These are phyloP conservation scores for Ciona savignyi DNA, from an alignment of 23 tunicate species.

Conservation along the genomic window DNA sequence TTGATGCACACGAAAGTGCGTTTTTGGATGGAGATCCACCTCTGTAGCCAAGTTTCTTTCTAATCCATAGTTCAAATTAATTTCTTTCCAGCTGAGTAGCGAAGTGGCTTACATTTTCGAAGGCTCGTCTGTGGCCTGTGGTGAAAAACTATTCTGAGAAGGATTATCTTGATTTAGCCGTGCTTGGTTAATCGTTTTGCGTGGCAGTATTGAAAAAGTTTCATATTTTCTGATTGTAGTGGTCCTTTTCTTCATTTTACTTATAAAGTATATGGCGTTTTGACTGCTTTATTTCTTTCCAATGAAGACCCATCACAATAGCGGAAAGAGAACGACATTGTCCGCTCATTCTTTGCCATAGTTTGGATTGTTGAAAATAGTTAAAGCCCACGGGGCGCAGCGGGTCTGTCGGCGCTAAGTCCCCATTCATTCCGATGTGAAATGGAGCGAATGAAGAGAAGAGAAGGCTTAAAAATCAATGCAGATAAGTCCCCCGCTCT, in stretches of 20 bases:
- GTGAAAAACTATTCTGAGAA: neutral
- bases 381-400: neutral
- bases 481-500: neutral
- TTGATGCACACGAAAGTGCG: neutral
- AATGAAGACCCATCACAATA: no score
- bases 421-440: constrained; percentile 6
- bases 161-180: neutral
- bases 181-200: neutral
- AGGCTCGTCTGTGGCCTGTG: neutral
- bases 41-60: neutral
- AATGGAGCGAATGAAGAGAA: constrained; percentile 9
- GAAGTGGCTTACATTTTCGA: neutral
- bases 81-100: constrained; percentile 14
- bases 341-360: neutral
- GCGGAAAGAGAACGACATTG: neutral
- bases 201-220: no score
- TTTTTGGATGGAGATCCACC: neutral
- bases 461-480: constrained; percentile 3
- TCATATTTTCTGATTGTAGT: no score
- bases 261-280: no score
- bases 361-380: neutral
- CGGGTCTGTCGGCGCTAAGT: neutral
- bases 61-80: constrained; percentile 7
- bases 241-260: no score
- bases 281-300: no score